Conservation (phyloP, 2,113 vertebrate species). For the Myotis lucifugus region DNA sequence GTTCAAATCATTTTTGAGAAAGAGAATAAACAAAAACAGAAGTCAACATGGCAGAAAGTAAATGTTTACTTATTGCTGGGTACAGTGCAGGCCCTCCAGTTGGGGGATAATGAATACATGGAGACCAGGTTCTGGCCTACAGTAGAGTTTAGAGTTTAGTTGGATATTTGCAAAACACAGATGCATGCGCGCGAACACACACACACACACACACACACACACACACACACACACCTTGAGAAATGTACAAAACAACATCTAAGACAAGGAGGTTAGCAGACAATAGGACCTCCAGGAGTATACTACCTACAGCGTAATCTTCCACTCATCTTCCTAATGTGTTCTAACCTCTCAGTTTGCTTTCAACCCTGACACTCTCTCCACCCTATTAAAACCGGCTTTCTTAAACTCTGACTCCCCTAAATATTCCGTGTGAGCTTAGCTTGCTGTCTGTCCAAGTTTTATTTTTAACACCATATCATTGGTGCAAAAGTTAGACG, state of each 20-base stretch:
- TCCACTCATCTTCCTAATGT: background rate
- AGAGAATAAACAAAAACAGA: conserved; percentile 38
- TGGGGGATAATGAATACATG: background rate
- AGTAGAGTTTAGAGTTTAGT: background rate
- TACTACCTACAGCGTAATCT: background rate
- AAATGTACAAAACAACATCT: background rate
- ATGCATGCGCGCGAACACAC: rapidly evolving
- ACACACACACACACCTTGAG: background rate
- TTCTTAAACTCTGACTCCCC: background rate
- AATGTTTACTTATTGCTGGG: background rate
- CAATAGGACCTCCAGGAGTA: background rate
- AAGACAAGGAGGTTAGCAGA: background rate
- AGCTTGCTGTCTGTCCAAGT: background rate
- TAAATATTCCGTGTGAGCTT: background rate
- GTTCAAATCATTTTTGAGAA: background rate
- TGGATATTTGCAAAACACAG: background rate
- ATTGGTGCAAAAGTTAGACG: background rate
- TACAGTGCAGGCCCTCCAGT: background rate
- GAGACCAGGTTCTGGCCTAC: background rate
- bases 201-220: background rate
- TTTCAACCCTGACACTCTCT: background rate
- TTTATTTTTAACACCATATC: background rate
- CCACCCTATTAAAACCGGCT: background rate
- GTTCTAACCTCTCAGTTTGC: background rate
- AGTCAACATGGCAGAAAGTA: background rate